phyloP scores from a whole-genome alignment of 1,140 invertebrate species.

The Chelonus insularis region DNA sequence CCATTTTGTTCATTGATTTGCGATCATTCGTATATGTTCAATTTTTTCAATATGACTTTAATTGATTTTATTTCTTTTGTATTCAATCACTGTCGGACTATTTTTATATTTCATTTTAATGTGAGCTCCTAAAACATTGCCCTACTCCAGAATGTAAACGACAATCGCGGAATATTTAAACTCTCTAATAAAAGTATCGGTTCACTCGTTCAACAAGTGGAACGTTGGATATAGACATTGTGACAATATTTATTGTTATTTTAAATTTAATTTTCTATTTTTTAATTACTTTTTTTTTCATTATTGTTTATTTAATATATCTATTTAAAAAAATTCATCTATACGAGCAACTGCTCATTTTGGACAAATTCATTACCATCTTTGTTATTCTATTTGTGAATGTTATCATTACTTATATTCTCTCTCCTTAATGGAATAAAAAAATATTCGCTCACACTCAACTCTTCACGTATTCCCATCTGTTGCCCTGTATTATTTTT shows the following conservation, averaged over 20 bases:
- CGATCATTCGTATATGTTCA: too few relatives aligned
- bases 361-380: constrained; percentile 11
- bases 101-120: neutral
- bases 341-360: neutral
- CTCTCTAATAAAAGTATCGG: constrained; percentile 1
- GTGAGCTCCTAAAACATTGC: constrained; percentile 3
- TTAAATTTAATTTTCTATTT: neutral
- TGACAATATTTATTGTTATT: constrained; percentile 18
- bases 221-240: constrained; percentile 4
- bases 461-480: neutral
- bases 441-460: constrained; percentile 16
- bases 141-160: neutral
- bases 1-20: constrained; percentile 28
- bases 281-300: neutral
- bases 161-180: constrained; percentile 13
- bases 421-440: constrained; percentile 2
- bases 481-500: constrained; percentile 11
- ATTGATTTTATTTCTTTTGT: neutral
- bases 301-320: constrained; percentile 10
- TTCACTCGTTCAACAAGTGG: constrained; percentile 25
- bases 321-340: constrained; percentile 20
- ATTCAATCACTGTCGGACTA: neutral
- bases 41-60: too few relatives aligned
- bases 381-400: neutral
- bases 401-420: neutral